Conservation (phyloP, 2,888 invertebrate species). For the Mythimna pallens region DNA sequence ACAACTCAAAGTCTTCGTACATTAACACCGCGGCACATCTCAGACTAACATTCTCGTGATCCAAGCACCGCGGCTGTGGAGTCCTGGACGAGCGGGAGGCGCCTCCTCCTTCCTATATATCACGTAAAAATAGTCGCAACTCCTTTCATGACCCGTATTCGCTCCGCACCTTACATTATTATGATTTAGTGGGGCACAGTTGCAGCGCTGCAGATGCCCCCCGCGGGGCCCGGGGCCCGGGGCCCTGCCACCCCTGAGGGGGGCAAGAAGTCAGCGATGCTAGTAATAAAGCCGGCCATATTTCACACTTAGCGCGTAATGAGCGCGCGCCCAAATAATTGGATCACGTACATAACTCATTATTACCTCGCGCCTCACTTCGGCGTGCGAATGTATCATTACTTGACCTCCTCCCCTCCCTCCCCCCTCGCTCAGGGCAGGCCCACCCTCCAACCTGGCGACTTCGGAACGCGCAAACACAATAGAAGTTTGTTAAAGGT, state of each 20-base stretch:
- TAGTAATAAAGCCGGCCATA: constrained; percentile 90
- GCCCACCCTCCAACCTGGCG: constrained; percentile 46
- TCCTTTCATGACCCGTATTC: constrained; percentile 70
- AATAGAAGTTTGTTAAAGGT: constrained; percentile 75
- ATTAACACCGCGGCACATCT: constrained; percentile 2
- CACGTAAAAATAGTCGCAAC: constrained; percentile 69
- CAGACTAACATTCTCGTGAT: constrained; percentile 48
- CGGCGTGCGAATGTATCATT: constrained; percentile 88
- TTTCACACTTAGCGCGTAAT: constrained; percentile 91
- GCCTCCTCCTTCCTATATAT: constrained; percentile 56
- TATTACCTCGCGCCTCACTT: constrained; percentile 90
- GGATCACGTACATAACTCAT: constrained; percentile 92
- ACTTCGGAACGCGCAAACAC: constrained; percentile 64
- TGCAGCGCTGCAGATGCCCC: constrained; percentile 83
- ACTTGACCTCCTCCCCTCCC: constrained; percentile 68
- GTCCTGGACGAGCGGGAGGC: constrained; percentile 16
- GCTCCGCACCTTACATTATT: constrained; percentile 86
- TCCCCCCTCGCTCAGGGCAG: constrained; percentile 30
- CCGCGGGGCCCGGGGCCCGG: constrained; percentile 33
- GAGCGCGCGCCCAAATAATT: constrained; percentile 91
- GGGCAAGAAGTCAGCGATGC: constrained; percentile 81
- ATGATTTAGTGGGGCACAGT: constrained; percentile 87
- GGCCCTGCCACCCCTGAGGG: constrained; percentile 46
- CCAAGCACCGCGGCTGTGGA: constrained; percentile 27
- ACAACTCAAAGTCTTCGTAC: neutral